A percentile compares a stretch with the other conserved stretches of the same genome.
Conservation (phyloP, 2,113 vertebrate species). For the Balaeniceps rex region DNA sequence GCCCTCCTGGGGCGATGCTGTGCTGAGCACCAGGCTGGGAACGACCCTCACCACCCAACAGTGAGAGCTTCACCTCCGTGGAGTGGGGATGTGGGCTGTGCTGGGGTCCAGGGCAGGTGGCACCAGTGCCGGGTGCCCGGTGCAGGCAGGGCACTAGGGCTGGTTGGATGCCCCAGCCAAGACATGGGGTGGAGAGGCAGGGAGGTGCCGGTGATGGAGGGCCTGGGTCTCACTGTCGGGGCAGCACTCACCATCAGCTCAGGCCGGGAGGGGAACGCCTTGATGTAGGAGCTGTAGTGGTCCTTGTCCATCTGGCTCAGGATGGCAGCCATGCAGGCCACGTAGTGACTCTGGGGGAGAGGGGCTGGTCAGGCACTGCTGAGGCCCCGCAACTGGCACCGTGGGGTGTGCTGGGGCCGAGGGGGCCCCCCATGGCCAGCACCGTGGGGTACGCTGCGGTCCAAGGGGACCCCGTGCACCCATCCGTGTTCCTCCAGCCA, state of each 20-base stretch:
- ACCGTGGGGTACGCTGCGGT: no score
- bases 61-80: not conserved
- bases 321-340: conserved; percentile 67
- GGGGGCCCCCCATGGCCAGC: no score
- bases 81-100: not conserved
- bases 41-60: accelerated
- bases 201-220: accelerated
- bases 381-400: accelerated
- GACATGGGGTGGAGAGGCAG: not conserved
- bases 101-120: accelerated
- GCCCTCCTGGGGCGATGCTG: accelerated
- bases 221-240: accelerated
- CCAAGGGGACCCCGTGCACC: accelerated
- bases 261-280: not conserved
- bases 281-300: conserved; percentile 55
- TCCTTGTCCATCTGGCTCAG: conserved; percentile 64
- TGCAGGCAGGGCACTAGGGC: not conserved
- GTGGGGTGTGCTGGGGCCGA: accelerated
- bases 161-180: no score
- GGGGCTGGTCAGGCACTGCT: not conserved
- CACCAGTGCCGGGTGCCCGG: not conserved
- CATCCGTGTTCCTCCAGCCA: accelerated
- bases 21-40: not conserved
- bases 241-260: conserved; percentile 61
- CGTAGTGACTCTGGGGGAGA: conserved; percentile 49